Percentiles rank a stretch among this genome's conserved stretches.
phyloP scores from a whole-genome alignment of 2,888 invertebrate genomes.

The Diplolepis rosae region DNA sequence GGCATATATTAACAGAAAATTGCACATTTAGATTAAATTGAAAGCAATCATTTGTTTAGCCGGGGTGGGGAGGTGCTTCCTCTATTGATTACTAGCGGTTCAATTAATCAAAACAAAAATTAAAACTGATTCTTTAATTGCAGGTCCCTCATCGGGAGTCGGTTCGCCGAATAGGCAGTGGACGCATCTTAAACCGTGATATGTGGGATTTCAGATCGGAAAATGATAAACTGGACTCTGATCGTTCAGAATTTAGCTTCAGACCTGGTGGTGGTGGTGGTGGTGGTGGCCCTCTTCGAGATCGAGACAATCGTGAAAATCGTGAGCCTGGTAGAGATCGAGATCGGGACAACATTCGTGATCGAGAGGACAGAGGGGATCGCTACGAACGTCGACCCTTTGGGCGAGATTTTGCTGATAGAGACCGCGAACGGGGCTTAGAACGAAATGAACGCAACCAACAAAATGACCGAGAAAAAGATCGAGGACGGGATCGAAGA shows the following conservation, averaged over 20 bases:
- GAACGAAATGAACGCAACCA: conserved; percentile 48
- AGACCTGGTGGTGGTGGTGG: conserved; percentile 59
- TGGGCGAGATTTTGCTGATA: conserved; percentile 75
- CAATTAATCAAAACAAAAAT: not conserved
- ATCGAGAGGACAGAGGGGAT: conserved; percentile 66
- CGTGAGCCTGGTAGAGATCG: conserved; percentile 62
- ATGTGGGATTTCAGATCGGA: conserved; percentile 76
- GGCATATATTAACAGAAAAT: no score
- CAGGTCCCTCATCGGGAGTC: conserved; percentile 71
- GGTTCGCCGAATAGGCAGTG: conserved; percentile 86
- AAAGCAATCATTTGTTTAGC: no score
- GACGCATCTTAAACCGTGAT: conserved; percentile 85
- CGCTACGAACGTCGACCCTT: conserved; percentile 75
- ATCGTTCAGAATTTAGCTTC: conserved; percentile 68
- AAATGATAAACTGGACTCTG: conserved; percentile 67
- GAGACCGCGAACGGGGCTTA: conserved; percentile 62
- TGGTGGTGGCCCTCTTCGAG: conserved; percentile 54
- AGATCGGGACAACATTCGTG: conserved; percentile 66
- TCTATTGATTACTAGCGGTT: no score
- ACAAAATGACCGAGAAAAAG: conserved; percentile 63
- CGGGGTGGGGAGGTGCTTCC: no score
- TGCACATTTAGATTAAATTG: no score
- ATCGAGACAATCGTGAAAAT: conserved; percentile 62
- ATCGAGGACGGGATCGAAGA: conserved; percentile 67
- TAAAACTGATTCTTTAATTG: not conserved